Evolutionary conservation across 2,113 vertebrate genomes (phyloP), one percentile per base, ranked within the genome.

Genomic region (Hassar affinis): DNA sequence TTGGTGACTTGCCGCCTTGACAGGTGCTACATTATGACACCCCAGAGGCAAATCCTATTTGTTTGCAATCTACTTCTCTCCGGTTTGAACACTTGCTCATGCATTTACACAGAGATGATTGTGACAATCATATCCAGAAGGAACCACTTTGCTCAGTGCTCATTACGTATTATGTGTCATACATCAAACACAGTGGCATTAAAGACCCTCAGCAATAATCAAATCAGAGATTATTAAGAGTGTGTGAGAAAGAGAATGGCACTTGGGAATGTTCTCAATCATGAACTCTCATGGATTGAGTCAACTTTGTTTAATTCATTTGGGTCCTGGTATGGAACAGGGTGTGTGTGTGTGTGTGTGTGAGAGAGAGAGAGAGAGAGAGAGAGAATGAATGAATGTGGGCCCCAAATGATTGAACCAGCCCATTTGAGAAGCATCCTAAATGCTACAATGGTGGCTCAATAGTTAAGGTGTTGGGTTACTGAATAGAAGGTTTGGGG

Each of bases 201-300:
- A 38, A 78, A 25, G 10, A 42, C 33, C 33, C 22, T 38, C 33
- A n/a, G 52, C 52, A 78, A 52, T 59, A 78, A 78, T 78, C 33
- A 33, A 78, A 57, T 57, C 52, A 38, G 54, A 77, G 30, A 78
- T 57, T 78, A 78, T 56, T 78, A 57, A 77, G 56, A 22, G 7
- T 14, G 15, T 57, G 30, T 25, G 33, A 1, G 30, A 14, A 57
- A 35, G 25, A 56, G 33, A 72, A n/a, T 8, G 25, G 11, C 35
- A 45, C 25, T n/a, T 45, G 45, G 42, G 17, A 52, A 56, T 20
- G 30, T 56, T 35, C 12, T 77, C 17, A 76, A 30, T 54, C 49
- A 77, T 56, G 22, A 57, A 57, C 33, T 57, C 38, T 33, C 30
- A 38, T 57, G 20, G 30, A 57, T 25, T 78, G 11, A 57, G 52